Evolutionary conservation across 1,140 invertebrate genomes (phyloP).

Genomic region (Myzus persicae): DNA sequence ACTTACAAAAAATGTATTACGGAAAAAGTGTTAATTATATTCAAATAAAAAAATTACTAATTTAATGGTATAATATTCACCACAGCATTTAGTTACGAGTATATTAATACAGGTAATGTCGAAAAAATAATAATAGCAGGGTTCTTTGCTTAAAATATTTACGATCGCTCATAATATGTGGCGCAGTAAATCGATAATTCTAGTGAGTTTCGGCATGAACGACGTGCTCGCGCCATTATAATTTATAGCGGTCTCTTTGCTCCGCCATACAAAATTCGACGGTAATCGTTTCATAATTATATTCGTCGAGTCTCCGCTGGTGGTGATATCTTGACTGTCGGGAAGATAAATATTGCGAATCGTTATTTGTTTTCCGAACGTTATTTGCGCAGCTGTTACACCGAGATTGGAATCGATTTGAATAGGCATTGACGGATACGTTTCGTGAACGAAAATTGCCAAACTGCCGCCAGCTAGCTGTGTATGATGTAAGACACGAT

Average conservation of each 20-base stretch:
- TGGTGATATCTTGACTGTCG: conserved; percentile 12
- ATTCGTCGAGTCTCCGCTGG: not conserved
- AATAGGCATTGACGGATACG: conserved; percentile 11
- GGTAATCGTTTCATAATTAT: not conserved
- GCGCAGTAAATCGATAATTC: too few relatives aligned
- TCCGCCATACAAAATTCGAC: not conserved
- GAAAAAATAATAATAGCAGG: too few relatives aligned
- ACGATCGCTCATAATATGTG: too few relatives aligned
- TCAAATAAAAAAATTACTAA: too few relatives aligned
- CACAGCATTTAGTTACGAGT: too few relatives aligned
- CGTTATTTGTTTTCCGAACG: not conserved
- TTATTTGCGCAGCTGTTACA: conserved; percentile 2
- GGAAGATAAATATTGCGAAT: not conserved
- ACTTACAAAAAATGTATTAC: too few relatives aligned
- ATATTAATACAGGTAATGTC: too few relatives aligned
- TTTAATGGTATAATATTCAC: too few relatives aligned
- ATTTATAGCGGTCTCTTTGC: not conserved
- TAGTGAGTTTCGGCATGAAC: too few relatives aligned
- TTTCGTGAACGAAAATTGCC: not conserved
- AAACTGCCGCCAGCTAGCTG: not conserved
- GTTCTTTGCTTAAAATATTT: too few relatives aligned
- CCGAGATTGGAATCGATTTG: conserved; percentile 5
- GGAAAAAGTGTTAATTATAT: too few relatives aligned
- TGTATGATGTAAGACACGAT: not conserved
- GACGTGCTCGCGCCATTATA: not conserved